Base-by-base conservation (phyloP, 1,140 invertebrate species). In the Drosophila carrolli region DNA sequence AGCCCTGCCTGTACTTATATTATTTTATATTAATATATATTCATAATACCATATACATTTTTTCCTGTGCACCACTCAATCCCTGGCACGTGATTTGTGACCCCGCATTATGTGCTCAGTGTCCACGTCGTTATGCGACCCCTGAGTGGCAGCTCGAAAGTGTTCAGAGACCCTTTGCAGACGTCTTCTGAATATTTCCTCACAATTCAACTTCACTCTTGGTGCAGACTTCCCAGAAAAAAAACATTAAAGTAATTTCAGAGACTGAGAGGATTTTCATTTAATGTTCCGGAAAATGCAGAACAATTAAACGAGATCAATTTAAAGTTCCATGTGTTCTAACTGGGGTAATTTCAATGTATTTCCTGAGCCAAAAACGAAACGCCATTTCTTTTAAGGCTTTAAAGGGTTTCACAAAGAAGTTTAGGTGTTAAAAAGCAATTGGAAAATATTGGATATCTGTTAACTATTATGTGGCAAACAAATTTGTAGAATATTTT, bases 81-180 rank as follows among this genome's bases (percentile, higher is more conserved):
- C 16, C 11, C 13, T 59, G 41, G 11, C 40, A 38, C 56, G 37
- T 53, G 72, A 40, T 60, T 53, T 70, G 40, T 43, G 37, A 27
- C 54, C 32, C 9, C 38, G 37, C 60, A 72, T 58, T 32, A 43
- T 50, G 38, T 63, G 43, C 47, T 59, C 23, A 32, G 60, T 62
- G 46, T 56, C 50, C 57, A 50, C 41, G 65, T 51, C 46, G 61
- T 80, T 75, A 80, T 78, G 57, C 53, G 75, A 78, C 80, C 80
- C 55, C 57, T 61, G 74, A 83, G 68, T 82, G 80, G 74, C 80
- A 60, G 19, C 41, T 46, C 16, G 59, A 29, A 51, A 27, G 59
- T 19, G 23, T 37, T 41, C 3, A 27, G 27, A 14, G 29, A 7
- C 29, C 23, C 8, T 32, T 32, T 8, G 1, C 6, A 32, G 10